These are phyloP conservation scores for Terrapene triunguis DNA, from an alignment of 2,113 vertebrate species.

Conservation along the genomic window DNA sequence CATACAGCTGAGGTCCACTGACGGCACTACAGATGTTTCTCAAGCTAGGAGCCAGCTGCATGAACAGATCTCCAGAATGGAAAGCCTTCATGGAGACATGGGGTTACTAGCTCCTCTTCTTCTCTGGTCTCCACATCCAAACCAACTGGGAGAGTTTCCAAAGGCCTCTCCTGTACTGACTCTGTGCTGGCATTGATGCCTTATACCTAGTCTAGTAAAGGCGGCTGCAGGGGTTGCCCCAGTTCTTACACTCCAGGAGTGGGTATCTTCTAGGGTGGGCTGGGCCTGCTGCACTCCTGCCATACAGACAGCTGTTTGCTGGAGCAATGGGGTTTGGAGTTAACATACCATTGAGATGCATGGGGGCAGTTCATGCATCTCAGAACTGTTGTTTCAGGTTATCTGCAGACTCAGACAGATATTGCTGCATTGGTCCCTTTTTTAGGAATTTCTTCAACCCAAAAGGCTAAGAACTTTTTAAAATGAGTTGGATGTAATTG, in stretches of 20 bases:
- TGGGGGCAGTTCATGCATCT: background rate
- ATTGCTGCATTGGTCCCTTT: background rate
- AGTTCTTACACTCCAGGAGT: background rate
- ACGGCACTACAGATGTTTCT: background rate
- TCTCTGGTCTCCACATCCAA: background rate
- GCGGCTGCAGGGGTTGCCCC: background rate
- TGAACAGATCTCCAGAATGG: background rate
- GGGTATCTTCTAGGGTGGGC: background rate
- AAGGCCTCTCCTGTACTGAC: background rate
- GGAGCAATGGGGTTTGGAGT: background rate
- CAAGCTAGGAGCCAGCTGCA: background rate
- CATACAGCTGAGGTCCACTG: background rate
- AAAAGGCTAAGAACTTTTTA: background rate
- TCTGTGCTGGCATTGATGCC: background rate
- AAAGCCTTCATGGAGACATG: background rate
- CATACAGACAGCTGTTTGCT: background rate
- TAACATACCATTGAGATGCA: background rate
- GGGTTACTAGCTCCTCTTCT: background rate
- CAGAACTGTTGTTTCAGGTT: background rate
- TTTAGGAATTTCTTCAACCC: background rate
- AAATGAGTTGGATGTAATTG: background rate
- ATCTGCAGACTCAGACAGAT: background rate
- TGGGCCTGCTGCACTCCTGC: background rate
- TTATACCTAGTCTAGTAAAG: background rate
- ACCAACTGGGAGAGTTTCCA: background rate